Evolutionary conservation across 2,888 invertebrate species (phyloP), one percentile per base, ranked within the genome.

Genomic region (Hydrotaea cyrtoneurina): DNA sequence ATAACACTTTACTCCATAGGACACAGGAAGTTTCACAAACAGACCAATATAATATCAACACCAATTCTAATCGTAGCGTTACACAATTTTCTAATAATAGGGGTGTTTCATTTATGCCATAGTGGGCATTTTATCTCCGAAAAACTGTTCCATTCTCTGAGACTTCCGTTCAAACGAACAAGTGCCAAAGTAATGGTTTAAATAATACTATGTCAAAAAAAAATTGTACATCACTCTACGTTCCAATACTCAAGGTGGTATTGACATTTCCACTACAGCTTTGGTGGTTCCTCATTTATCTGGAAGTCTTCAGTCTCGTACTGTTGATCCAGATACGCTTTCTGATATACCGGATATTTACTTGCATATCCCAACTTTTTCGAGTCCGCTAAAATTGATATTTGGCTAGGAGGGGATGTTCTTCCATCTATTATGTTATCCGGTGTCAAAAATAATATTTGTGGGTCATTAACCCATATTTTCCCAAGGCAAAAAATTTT

Each of bases 211-310:
- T 73, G 1, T 64, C 73, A 0, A 39, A 31, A 66, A 36, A 55
- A 13, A 31, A 36, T 72, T 53, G 31, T n/a, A n/a, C 3, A n/a
- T 72, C 17, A 36, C 36, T 8, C 13, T 72, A 10, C n/a, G n/a
- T n/a, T n/a, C n/a, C n/a, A n/a, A n/a, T n/a, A n/a, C n/a, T n/a
- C n/a, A 10, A 17, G 23, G 8, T 69, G 31, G 7, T 2, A 39
- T 39, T 5, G 13, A 62, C 21, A 15, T 62, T 64, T 23, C 31
- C 0, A 13, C 46, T 15, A 43, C 31, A 7, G 78, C 71, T 3
- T 46, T 62, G 3, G 78, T 78, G 5, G 78, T 62, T 62, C 78
- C 72, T 3, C 64, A 73, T 15, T 72, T 73, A n/a, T 78, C 78
- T 4, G 72, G 62, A 2, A 62, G 13, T 21, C 78, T 78, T 13